Conservation (phyloP, 2,113 vertebrate species). For the Mirza zaza region DNA sequence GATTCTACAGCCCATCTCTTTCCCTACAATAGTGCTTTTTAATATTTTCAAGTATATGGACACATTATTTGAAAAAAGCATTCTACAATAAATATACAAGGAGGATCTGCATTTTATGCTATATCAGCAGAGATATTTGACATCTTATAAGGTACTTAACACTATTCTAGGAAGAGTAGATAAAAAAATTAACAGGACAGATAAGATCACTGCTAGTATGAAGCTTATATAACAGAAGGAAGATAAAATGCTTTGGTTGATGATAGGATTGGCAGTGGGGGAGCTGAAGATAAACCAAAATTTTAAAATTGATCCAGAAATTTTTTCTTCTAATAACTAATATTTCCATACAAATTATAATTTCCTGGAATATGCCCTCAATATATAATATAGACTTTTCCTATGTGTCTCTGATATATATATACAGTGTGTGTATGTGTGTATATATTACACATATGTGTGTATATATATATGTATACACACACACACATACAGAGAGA, state of each 20-base stretch:
- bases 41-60: background rate
- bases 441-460: no score
- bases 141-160: background rate
- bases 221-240: slow-evolving; percentile 24
- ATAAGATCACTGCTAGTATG: background rate
- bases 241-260: background rate
- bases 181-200: background rate
- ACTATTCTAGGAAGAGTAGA: background rate
- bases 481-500: no score
- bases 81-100: background rate
- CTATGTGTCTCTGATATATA: background rate
- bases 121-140: background rate
- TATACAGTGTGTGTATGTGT: no score
- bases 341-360: slow-evolving; percentile 15
- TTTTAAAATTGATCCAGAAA: background rate
- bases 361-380: background rate
- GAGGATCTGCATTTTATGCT: background rate
- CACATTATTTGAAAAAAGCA: background rate
- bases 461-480: no score
- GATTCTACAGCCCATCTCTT: background rate
- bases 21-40: background rate
- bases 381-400: background rate
- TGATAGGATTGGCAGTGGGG: background rate
- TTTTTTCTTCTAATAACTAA: slow-evolving; percentile 35
- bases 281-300: background rate